Conservation (phyloP, 2,113 vertebrate species). For the Asarcornis scutulata region DNA sequence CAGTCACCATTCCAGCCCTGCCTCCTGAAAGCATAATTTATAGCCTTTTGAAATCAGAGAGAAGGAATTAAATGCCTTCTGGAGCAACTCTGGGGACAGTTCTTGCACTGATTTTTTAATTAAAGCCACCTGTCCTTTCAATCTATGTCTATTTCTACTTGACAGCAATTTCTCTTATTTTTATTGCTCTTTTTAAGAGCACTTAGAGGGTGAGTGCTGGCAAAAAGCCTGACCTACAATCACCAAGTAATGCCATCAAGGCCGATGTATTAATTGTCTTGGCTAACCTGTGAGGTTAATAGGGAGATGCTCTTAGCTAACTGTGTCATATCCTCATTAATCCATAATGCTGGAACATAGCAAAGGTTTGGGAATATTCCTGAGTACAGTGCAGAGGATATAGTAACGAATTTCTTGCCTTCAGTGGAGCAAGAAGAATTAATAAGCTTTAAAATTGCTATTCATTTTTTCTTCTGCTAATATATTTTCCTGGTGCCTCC, state of each 20-base stretch:
- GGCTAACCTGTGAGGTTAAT: conserved; percentile 11
- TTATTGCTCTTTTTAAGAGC: neutral
- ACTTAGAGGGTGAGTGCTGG: neutral
- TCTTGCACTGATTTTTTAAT: neutral
- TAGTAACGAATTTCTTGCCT: neutral
- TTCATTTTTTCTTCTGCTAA: neutral
- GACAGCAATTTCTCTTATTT: neutral
- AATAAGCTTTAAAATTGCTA: neutral
- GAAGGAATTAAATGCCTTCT: neutral
- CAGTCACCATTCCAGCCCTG: neutral
- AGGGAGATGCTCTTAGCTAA: neutral
- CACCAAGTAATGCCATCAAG: neutral
- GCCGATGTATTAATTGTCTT: neutral
- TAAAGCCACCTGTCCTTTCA: neutral
- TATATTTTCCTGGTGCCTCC: neutral
- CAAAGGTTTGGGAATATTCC: neutral
- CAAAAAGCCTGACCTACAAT: conserved; percentile 6
- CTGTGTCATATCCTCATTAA: conserved; percentile 19
- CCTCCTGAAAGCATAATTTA: neutral
- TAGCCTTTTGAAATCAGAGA: neutral
- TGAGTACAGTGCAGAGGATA: neutral
- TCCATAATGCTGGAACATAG: neutral
- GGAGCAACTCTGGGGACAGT: neutral
- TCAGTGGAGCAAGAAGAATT: neutral
- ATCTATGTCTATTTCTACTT: neutral